Conservation (phyloP, 2,113 vertebrate species). For the Empidonax traillii region DNA sequence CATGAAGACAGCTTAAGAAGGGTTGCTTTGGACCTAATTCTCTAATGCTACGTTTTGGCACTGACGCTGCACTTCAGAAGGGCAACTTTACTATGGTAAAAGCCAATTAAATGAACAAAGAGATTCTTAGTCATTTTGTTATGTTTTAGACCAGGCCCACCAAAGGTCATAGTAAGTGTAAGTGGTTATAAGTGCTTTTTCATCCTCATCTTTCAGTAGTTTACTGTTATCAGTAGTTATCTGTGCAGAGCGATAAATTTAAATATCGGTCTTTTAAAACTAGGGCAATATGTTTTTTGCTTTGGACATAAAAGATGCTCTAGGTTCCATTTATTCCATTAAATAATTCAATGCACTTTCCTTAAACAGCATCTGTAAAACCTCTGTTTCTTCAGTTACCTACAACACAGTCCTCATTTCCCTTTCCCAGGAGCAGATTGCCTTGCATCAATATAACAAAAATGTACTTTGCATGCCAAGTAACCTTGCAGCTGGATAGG, state of each 20-base stretch:
- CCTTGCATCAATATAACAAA: not conserved
- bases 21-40: not conserved
- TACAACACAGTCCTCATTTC: not conserved
- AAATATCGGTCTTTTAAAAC: not conserved
- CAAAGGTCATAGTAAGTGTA: not conserved
- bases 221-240: not conserved
- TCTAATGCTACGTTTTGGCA: not conserved
- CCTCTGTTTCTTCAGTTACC: not conserved
- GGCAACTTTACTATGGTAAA: not conserved
- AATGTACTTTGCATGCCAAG: conserved; percentile 8
- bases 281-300: not conserved
- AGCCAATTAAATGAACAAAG: not conserved
- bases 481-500: not conserved
- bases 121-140: not conserved
- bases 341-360: not conserved
- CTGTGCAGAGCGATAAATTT: not conserved
- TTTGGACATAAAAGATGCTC: not conserved
- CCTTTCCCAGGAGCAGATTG: not conserved
- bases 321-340: not conserved
- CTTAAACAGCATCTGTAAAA: not conserved
- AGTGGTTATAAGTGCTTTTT: not conserved
- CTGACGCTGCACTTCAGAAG: not conserved
- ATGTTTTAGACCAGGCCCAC: not conserved
- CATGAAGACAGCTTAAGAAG: not conserved
- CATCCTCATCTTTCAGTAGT: not conserved